Evolutionary conservation across 2,888 invertebrate species (phyloP).

Genomic region (Nezara viridula): DNA sequence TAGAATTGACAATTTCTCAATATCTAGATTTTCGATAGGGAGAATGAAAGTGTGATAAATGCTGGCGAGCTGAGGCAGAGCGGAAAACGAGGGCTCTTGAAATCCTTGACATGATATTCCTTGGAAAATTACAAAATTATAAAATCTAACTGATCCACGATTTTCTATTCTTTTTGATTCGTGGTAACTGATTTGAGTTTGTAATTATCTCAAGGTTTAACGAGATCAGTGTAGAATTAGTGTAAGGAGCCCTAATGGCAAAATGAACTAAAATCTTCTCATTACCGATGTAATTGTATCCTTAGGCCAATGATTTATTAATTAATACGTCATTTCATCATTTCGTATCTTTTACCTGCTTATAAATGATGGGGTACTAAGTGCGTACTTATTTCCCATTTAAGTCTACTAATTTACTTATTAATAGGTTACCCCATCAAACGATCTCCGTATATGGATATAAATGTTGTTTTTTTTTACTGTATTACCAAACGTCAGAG

Average conservation of each 20-base stretch:
- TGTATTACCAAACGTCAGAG: no score
- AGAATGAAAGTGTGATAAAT: not conserved
- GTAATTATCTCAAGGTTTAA: not conserved
- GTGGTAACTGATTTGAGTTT: not conserved
- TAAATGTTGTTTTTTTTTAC: no score
- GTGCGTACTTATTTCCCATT: not conserved
- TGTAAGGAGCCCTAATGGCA: not conserved
- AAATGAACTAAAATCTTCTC: not conserved
- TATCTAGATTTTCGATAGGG: slow-evolving; percentile 20
- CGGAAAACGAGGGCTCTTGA: slow-evolving; percentile 27
- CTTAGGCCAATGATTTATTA: not conserved
- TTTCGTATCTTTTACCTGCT: not conserved
- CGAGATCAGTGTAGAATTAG: not conserved
- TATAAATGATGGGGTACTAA: not conserved
- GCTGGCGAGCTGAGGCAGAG: not conserved
- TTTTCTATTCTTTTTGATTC: not conserved
- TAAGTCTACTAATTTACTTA: not conserved
- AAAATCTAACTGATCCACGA: not conserved
- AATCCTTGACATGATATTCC: slow-evolving; percentile 39
- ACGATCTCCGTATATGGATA: no score
- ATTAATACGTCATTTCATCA: not conserved
- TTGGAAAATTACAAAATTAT: slow-evolving; percentile 42
- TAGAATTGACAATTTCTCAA: slow-evolving; percentile 13
- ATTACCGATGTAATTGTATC: not conserved
- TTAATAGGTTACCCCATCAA: not conserved